These are phyloP conservation scores for Nymphalis c-album DNA, from an alignment of 2,888 invertebrate genomes.

Conservation along the genomic window DNA sequence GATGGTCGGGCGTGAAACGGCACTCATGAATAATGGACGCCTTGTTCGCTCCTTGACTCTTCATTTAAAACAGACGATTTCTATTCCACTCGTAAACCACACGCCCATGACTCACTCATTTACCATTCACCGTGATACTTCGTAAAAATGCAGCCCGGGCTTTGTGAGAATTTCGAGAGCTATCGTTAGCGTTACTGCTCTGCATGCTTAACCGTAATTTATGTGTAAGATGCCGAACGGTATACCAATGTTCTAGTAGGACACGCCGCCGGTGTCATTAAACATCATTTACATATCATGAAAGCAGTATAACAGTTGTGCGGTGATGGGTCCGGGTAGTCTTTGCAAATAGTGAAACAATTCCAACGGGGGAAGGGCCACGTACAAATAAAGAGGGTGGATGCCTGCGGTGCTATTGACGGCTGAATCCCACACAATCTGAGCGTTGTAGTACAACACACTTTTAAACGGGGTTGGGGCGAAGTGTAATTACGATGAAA, in stretches of 20 bases:
- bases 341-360: slow-evolving; percentile 77
- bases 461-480: slow-evolving; percentile 39
- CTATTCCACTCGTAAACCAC: slow-evolving; percentile 78
- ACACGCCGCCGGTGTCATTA: slow-evolving; percentile 51
- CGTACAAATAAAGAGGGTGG: slow-evolving; percentile 67
- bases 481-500: slow-evolving; percentile 36
- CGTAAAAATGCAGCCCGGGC: slow-evolving; percentile 74
- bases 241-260: slow-evolving; percentile 10
- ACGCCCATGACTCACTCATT: slow-evolving; percentile 79
- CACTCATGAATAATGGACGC: slow-evolving; percentile 78
- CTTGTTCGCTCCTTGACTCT: slow-evolving; percentile 76
- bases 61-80: slow-evolving; percentile 79
- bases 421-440: slow-evolving; percentile 58
- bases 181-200: slow-evolving; percentile 41
- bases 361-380: slow-evolving; percentile 70
- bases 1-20: slow-evolving; percentile 65
- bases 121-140: slow-evolving; percentile 76
- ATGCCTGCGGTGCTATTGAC: slow-evolving; percentile 56
- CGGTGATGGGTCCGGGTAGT: slow-evolving; percentile 55
- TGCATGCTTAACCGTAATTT: slow-evolving; percentile 27
- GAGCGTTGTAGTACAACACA: slow-evolving; percentile 63
- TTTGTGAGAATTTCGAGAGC: slow-evolving; percentile 70
- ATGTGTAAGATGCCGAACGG: slow-evolving; percentile 15
- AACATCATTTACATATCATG: slow-evolving; percentile 72
- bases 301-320: slow-evolving; percentile 74